phyloP scores from a whole-genome alignment of 2,797 vertebrate genomes.

The Antennarius maculatus region DNA sequence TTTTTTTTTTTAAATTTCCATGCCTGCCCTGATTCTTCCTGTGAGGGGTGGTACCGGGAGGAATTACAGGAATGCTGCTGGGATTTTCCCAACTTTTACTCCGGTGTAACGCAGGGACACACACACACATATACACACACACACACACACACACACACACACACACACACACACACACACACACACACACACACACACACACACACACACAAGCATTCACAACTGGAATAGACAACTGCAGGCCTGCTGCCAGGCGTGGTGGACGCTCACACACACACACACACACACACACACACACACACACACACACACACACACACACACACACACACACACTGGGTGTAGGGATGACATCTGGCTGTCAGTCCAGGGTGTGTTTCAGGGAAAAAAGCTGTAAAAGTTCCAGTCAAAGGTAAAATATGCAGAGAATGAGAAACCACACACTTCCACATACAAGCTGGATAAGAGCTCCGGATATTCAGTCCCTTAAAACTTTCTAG shows the following conservation, averaged over 20 bases:
- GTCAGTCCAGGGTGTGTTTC: conserved; percentile 61
- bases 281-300: conserved; percentile 9
- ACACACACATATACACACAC: conserved; percentile 32
- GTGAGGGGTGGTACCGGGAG: conserved; percentile 68
- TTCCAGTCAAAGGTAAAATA: conserved; percentile 58
- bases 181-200: conserved; percentile 24
- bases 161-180: conserved; percentile 43
- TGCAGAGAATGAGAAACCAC: conserved; percentile 47
- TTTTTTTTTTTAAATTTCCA: conserved; percentile 33
- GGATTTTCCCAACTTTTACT: conserved; percentile 76
- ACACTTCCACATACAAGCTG: conserved; percentile 1
- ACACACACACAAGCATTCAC: conserved; percentile 30
- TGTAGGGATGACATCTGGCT: conserved; percentile 62
- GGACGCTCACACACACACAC: conserved; percentile 21
- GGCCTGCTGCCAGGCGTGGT: conserved; percentile 27
- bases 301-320: too few species aligned
- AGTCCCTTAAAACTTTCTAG: too few species aligned
- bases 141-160: conserved; percentile 33
- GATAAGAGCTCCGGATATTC: neutral
- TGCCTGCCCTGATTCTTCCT: conserved; percentile 62
- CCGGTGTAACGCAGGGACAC: conserved; percentile 51
- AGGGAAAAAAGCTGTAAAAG: conserved; percentile 59
- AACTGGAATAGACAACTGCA: conserved; percentile 33
- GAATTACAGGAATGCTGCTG: conserved; percentile 80
- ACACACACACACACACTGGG: conserved; percentile 2